Base-by-base conservation (phyloP, 1,140 invertebrate species). In the Phortica variegata region DNA sequence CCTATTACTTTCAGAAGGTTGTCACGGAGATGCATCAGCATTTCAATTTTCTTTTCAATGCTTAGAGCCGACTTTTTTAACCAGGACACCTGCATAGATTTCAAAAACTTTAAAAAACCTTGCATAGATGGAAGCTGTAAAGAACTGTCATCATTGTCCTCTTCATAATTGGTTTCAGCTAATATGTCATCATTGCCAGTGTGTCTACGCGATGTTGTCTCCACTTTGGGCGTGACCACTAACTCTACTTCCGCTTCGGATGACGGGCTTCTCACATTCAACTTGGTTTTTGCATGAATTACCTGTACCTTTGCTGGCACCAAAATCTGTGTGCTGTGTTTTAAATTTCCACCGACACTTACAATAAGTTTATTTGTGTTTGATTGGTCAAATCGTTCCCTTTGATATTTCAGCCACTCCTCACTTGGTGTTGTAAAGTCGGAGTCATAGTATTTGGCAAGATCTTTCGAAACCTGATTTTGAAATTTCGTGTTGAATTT, bases 1-100 rank as follows among this genome's bases (percentile, higher is more conserved):
- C 83, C 79, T 54, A 85, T 84, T 48, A 80, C 78, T 17, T 66
- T 60, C 44, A 84, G 56, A 18, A 85, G 70, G 52, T 77, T 75
- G 54, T 83, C 73, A 36, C 79, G 78, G n/a, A 85, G 60, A 23
- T 78, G 61, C 41, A 79, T 76, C 15, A 85, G 70, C 34, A 81
- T 78, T 47, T 75, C 73, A n/a, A 83, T 70, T 76, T 85, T 85
- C 21, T 78, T 78, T 34, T 78, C 77, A 19, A 84, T 73, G 21
- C 71, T 77, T 29, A 78, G 68, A 7, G 77, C 75, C 2, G 80
- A 79, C 36, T 81, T 81, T 41, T 71, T 72, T 3, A 81, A 73
- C 62, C 84, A 79, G 3, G 75, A 79, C 13, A 77, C 77, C 41
- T 83, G 78, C 29, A 84, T 75, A 8, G 70, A 54, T 58, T 78